These are phyloP conservation scores for Anadara kagoshimensis DNA, from an alignment of 1,140 invertebrate species.

Conservation along the genomic window DNA sequence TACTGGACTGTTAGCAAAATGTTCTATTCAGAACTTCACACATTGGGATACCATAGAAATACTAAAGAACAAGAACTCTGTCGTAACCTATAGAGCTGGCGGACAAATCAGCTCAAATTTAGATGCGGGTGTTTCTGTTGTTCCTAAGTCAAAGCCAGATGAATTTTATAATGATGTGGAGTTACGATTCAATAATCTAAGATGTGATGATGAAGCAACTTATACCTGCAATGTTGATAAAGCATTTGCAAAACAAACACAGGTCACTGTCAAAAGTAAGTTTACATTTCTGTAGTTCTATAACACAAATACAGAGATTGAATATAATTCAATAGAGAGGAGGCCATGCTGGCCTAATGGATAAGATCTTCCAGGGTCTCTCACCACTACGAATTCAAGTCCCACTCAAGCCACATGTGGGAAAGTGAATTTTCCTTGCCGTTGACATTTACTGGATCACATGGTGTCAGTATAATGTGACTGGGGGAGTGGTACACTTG, in stretches of 20 bases:
- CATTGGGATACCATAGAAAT: constrained; percentile 13
- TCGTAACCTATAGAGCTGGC: neutral
- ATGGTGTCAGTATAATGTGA: no score
- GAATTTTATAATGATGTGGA: constrained; percentile 2
- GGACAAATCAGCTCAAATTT: constrained; percentile 11
- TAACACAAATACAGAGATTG: no score
- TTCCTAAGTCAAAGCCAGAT: neutral
- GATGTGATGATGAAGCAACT: constrained; percentile 26
- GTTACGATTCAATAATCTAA: neutral
- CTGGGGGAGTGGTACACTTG: no score
- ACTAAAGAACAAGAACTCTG: neutral
- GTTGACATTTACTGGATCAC: no score
- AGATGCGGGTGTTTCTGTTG: neutral
- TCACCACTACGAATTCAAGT: no score
- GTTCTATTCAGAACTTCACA: constrained; percentile 21
- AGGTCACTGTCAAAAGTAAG: constrained; percentile 25
- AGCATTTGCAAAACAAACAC: neutral
- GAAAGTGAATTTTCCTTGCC: no score
- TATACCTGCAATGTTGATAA: constrained; percentile 16
- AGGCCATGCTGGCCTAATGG: no score
- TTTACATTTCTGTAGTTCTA: no score
- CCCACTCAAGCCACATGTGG: no score
- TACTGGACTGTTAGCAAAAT: neutral
- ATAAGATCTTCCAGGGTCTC: no score
- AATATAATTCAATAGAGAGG: no score